phyloP scores from a whole-genome alignment of 2,797 vertebrate genomes.

The Cirrhinus mrigala region DNA sequence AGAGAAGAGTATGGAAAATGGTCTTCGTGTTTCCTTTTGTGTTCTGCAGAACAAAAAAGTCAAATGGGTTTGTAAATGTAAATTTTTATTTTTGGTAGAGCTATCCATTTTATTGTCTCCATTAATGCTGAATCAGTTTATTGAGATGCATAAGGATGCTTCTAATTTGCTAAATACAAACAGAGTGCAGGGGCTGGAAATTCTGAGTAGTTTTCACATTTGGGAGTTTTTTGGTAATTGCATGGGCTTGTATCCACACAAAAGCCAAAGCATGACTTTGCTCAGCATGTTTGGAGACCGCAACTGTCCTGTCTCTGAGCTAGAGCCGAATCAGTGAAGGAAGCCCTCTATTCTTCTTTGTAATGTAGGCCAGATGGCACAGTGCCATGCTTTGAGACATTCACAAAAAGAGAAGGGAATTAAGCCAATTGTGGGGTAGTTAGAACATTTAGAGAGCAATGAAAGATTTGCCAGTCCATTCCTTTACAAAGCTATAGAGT shows the following conservation, averaged over 20 bases:
- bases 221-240: conserved; percentile 57
- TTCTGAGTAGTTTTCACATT: conserved; percentile 11
- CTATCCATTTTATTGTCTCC: background rate
- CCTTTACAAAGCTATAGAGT: conserved; percentile 57
- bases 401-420: conserved; percentile 63
- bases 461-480: conserved; percentile 71
- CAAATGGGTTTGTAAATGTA: background rate
- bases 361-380: conserved; percentile 74
- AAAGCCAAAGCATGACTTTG: conserved; percentile 40
- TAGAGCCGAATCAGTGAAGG: conserved; percentile 69
- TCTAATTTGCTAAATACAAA: conserved; percentile 27
- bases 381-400: conserved; percentile 73
- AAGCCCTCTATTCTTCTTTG: conserved; percentile 66
- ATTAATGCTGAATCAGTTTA: background rate
- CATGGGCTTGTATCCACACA: conserved; percentile 32
- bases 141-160: background rate
- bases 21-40: background rate
- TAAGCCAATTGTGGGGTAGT: conserved; percentile 67
- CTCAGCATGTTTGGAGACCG: conserved; percentile 59
- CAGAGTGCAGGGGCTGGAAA: background rate
- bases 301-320: conserved; percentile 75
- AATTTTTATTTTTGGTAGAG: background rate
- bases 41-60: background rate
- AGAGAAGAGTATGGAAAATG: background rate
- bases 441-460: conserved; percentile 75